A percentile compares a stretch with the other conserved stretches of the same genome.
Conservation (phyloP, 2,888 invertebrate genomes). For the Itoplectis maculator region DNA sequence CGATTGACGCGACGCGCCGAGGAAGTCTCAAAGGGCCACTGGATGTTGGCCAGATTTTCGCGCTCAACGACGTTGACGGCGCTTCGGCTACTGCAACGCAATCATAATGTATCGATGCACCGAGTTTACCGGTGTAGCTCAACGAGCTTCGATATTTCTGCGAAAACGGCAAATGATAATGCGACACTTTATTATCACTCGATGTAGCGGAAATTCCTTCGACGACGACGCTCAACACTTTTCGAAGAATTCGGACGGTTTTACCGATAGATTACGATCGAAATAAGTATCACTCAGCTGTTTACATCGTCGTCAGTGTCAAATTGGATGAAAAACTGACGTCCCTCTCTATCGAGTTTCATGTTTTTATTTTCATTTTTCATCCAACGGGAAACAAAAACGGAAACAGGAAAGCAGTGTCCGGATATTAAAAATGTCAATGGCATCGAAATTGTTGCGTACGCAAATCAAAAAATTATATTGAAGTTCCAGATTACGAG, state of each 20-base stretch:
- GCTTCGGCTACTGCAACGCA: not conserved
- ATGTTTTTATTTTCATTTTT: not conserved
- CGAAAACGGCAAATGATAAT: conserved; percentile 24
- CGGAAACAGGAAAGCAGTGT: not conserved
- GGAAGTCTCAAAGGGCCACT: conserved; percentile 70
- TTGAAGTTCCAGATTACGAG: too few relatives aligned
- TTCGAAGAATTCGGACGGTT: not conserved
- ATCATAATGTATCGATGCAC: conserved; percentile 14
- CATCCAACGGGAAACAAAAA: not conserved
- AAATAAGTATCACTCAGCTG: not conserved
- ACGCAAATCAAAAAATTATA: too few relatives aligned
- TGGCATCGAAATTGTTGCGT: too few relatives aligned
- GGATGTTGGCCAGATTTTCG: conserved; percentile 77
- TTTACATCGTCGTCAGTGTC: not conserved
- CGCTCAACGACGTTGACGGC: conserved; percentile 71
- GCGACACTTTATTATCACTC: conserved; percentile 6
- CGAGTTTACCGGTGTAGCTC: conserved; percentile 42
- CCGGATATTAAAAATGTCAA: too few relatives aligned
- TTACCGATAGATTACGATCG: not conserved
- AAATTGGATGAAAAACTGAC: not conserved
- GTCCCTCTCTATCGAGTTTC: too few relatives aligned
- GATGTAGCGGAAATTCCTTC: conserved; percentile 2
- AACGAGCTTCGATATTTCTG: conserved; percentile 12
- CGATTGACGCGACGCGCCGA: conserved; percentile 15
- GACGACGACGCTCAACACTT: not conserved